Base-by-base conservation (phyloP, 2,888 invertebrate species). In the Epinotia brunnichana region DNA sequence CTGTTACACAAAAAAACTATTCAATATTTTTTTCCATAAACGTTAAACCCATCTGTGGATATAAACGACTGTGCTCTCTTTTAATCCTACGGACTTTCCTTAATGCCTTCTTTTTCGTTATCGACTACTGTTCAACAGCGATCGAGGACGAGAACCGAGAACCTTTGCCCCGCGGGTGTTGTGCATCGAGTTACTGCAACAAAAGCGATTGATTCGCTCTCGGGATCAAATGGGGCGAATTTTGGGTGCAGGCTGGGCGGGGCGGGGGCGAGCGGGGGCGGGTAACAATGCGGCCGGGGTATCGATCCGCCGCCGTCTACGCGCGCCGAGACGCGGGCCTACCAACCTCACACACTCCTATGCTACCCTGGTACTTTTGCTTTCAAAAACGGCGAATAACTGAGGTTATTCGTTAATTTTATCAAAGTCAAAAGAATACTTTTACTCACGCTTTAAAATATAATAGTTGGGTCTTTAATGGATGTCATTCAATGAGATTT, bases 231-330 rank as follows among this genome's bases (percentile, higher is more conserved):
- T 89, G 87, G 90, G 90, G 92, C 90, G 90, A 90, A 91, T 87
- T 91, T 90, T 78, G 86, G 90, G 86, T 88, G 89, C 85, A 86
- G 83, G 86, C 81, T 77, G 81, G 76, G 85, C 83, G 84, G 84
- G 81, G 83, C 83, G 82, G 79, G 80, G 79, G 83, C 78, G 85
- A 79, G 77, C 83, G 82, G 80, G 81, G 82, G 79, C 85, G 84
- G 90, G 88, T 85, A 92, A 92, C 92, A 92, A 92, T 92, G 92
- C 92, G 92, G 90, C 91, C 91, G 83, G 85, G 84, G 83, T 91
- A 92, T 92, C 91, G 91, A 92, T 92, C 91, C 79, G 64, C 75
- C 83, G 80, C 81, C 86, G 88, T 89, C 90, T 88, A 84, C 86
- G 81, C 57, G 60, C 39, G 83, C 82, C 76, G 76, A 75, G 79